Evolutionary conservation across 2,113 vertebrate genomes (phyloP).

Genomic region (Elanus axillaris): DNA sequence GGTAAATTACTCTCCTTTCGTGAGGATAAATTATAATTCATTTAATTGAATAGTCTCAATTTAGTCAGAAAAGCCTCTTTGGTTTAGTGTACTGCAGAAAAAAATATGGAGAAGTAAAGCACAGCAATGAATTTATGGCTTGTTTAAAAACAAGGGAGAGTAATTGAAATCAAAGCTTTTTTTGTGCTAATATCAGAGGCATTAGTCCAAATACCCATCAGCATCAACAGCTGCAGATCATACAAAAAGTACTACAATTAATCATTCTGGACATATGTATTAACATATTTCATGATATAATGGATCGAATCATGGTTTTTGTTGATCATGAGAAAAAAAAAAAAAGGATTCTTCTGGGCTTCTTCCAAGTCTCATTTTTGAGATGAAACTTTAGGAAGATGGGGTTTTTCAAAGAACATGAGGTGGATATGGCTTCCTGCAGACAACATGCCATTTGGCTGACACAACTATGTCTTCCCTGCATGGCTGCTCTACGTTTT

Average conservation of each 20-base stretch:
- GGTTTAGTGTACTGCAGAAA: background rate
- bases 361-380: background rate
- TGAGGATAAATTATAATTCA: background rate
- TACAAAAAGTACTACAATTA: background rate
- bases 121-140: background rate
- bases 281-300: background rate
- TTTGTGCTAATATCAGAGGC: background rate
- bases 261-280: background rate
- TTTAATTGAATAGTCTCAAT: background rate
- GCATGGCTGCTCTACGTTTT: background rate
- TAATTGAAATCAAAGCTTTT: slow-evolving; percentile 11
- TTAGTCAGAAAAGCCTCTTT: background rate
- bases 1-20: background rate
- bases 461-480: background rate
- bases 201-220: background rate
- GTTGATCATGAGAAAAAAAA: background rate
- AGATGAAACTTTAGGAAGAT: background rate
- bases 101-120: background rate
- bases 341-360: background rate
- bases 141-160: background rate
- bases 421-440: background rate
- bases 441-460: background rate
- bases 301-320: background rate
- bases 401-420: background rate
- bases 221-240: background rate